Evolutionary conservation across 2,797 vertebrate species (phyloP), one percentile per base, ranked within the genome.

Genomic region (Cyclura pinguis): DNA sequence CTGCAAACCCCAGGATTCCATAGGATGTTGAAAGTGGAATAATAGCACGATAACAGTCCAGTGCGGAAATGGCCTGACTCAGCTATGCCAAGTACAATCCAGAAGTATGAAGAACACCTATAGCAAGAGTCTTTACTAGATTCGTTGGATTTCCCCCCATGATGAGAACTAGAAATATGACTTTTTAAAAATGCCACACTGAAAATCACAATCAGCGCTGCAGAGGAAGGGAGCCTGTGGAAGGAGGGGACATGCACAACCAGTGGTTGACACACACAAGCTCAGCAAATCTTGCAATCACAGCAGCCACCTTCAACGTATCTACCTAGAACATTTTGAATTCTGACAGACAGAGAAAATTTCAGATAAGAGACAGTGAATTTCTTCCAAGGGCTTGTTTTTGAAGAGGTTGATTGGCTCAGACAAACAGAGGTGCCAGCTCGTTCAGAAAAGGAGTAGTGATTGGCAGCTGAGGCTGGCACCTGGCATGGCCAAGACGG

Each of bases 361-460:
- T 78, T 78, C 57, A 55, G 52, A 76, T 74, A 74, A 47, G 52
- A 52, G 85, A 74, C 74, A 32, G 4, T 22, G 5, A 55, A 85
- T 89, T 85, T 85, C 74, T 85, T 78, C 83, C 88, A 78, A 64
- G 32, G 24, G 10, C 35, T 77, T 35, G 22, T 29, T 57, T 57
- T 67, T n/a, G 76, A 59, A 80, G 88, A 72, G 59, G 42, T n/a
- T 85, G 88, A 85, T 80, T 85, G 50, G 62, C 64, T 80, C 38
- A 32, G 83, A 69, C 27, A 76, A 62, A 72, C 32, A 69, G 88
- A 69, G 74, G 47, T 85, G 88, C 83, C 88, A 89, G 81, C 59
- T 55, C n/a, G 27, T 24, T 38, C 5, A 42, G 88, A 22, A 76
- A 78, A 57, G 22, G 42, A 84, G 32, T 14, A 32, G 47, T 42